Conservation (phyloP, 2,888 invertebrate genomes). For the Sarcophaga caerulescens region DNA sequence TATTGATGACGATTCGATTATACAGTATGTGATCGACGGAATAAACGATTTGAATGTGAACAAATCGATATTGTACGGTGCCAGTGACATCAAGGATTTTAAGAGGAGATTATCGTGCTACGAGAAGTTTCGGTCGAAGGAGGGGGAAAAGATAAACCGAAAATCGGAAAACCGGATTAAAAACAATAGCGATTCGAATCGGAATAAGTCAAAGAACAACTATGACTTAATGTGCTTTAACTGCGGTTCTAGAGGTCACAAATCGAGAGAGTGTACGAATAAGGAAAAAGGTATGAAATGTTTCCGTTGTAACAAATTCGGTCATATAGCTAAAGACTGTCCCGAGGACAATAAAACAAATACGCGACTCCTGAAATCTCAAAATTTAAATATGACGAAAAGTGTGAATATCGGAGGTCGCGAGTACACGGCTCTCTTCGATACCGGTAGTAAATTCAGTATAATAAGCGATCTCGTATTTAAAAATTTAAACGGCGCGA, state of each 20-base stretch:
- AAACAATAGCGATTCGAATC: background rate
- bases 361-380: conserved; percentile 23
- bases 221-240: conserved; percentile 25
- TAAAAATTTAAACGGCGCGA: conserved; percentile 3
- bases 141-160: conserved; percentile 3
- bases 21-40: no score
- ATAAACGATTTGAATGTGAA: no score
- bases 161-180: conserved; percentile 17
- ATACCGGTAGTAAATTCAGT: conserved; percentile 48
- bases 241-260: conserved; percentile 39
- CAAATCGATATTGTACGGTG: conserved; percentile 65
- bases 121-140: conserved; percentile 26
- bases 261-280: conserved; percentile 30
- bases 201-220: conserved; percentile 26
- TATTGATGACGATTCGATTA: no score
- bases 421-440: conserved; percentile 32
- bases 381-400: conserved; percentile 29
- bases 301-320: conserved; percentile 49
- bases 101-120: conserved; percentile 52
- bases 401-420: conserved; percentile 19
- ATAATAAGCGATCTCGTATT: conserved; percentile 2
- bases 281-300: conserved; percentile 40
- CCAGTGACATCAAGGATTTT: conserved; percentile 49
- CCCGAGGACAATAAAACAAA: conserved; percentile 10
- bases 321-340: conserved; percentile 52